These are phyloP conservation scores for Bolinopsis microptera DNA, from an alignment of 37 sponge, comb jelly and placozoan genomes.

Conservation along the genomic window DNA sequence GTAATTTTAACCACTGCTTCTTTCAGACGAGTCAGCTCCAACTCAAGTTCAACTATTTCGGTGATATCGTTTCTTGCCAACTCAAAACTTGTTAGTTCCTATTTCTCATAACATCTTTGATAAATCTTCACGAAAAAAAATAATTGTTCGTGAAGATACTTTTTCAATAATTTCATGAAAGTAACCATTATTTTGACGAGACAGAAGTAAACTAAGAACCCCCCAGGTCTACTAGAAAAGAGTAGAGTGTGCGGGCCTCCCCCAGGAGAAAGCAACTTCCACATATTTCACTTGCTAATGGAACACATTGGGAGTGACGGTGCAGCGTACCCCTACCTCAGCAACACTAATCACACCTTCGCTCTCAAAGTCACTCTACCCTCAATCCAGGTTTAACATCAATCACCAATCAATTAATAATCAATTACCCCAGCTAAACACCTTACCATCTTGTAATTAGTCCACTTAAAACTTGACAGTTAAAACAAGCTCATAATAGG, in stretches of 20 bases:
- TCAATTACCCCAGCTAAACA: no score
- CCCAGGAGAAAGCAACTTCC: constrained; percentile 47
- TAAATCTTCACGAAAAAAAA: no score
- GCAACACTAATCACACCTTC: constrained; percentile 58
- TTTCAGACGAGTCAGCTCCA: constrained; percentile 51
- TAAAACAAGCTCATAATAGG: no score
- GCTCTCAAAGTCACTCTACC: constrained; percentile 49
- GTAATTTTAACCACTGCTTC: no score
- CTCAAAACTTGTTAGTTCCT: constrained; percentile 48
- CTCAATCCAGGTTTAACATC: constrained; percentile 54
- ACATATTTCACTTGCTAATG: constrained; percentile 58
- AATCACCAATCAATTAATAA: no score
- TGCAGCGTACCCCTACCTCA: constrained; percentile 43
- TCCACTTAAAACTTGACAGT: no score
- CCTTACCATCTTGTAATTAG: no score
- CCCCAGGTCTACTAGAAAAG: constrained; percentile 40
- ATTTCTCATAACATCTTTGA: background rate
- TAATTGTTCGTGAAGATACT: no score
- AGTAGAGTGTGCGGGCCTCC: constrained; percentile 33
- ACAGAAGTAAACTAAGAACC: no score
- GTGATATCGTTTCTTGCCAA: constrained; percentile 52
- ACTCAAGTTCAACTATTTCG: constrained; percentile 64
- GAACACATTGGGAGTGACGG: constrained; percentile 63
- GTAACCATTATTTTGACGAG: no score
- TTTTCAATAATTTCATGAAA: no score